Base-by-base conservation (phyloP, 2,797 vertebrate species). In the Agapornis canus region DNA sequence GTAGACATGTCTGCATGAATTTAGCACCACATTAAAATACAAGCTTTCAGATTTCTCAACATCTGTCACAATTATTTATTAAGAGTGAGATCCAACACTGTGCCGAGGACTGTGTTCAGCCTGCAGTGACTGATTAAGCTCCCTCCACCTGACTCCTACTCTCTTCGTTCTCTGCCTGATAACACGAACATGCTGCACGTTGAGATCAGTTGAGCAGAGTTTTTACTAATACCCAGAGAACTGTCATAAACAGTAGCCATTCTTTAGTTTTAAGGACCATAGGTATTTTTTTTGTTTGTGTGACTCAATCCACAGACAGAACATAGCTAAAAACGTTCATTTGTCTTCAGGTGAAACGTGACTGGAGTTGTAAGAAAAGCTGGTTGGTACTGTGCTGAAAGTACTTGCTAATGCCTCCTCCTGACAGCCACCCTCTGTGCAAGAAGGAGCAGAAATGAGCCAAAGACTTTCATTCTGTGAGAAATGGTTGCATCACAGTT, bases 51-150 rank as follows among this genome's bases (percentile, higher is more conserved):
- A 60, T 80, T 89, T 89, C 77, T 63, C 78, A 89, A 37, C 76
- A 66, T 82, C 68, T 82, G 90, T 76, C 75, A 82, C 61, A 91
- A 86, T 80, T 79, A 47, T 89, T 76, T 89, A 72, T 91, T 59
- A 72, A 76, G 77, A 10, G 2, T 52, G 59, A 76, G 86, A 66
- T 37, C 43, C 77, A 70, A 63, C 31, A 3, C 51, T 54, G 26
- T 1, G 9, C 42, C 3, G 11, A 51, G 84, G 78, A 59, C 69
- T 3, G 3, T 4, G 15, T 32, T 90, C 66, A 66, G 87, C 61
- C 27, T 18, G 15, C 71, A 19, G 73, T 20, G 47, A 51, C 77
- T 61, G 75, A 60, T 52, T 18, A 43, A 80, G 40, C 61, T 84
- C 65, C 81, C 64, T 40, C 14, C 1, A 19, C 75, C 78, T 18